Base-by-base conservation (phyloP, 2,797 vertebrate species). In the Oceanodroma leucorhoa region DNA sequence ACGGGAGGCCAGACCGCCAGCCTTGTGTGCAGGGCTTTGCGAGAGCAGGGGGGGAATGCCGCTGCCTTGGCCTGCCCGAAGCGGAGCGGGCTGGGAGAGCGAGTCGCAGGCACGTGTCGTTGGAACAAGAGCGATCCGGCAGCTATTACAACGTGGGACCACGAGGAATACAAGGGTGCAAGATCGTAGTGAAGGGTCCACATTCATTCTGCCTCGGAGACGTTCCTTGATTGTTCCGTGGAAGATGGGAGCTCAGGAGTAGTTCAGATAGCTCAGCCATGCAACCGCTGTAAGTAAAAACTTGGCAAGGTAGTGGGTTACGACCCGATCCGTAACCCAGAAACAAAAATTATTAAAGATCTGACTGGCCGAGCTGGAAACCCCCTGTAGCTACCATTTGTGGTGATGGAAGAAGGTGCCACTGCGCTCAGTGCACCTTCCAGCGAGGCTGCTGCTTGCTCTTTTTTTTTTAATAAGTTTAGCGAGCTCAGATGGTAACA, bases 21-120 rank as follows among this genome's bases (percentile, higher is more conserved):
- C 20, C 43, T 13, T 4, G 34, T 6, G 11, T 11, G 8, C 38
- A 11, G 38, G n/a, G 46, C 36, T 32, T 14, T 54, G 48, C 64
- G 14, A 4, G 9, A 14, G 41, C 2, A n/a, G 1, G 21, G 21
- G 30, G 58, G 38, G 30, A 53, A 2, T 5, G 36, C 66, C 0
- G 2, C 41, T 60, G 41, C 41, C 22, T 18, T 0, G 2, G 71
- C 34, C 58, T 6, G 40, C 7, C 30, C 13, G 6, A 13, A 15
- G 30, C 48, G 64, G 54, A 21, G 13, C 5, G 0, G 32, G 23
- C 30, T 55, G 48, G 16, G 45, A 2, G 51, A 4, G 48, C 3
- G 1, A 51, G 40, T 20, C 7, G 1, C 29, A 11, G 84, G 41
- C n/a, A n/a, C 2, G 6, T 26, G 29, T 3, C 38, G n/a, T 7